Conservation (phyloP, 2,113 vertebrate genomes). For the Dicaeum eximium region DNA sequence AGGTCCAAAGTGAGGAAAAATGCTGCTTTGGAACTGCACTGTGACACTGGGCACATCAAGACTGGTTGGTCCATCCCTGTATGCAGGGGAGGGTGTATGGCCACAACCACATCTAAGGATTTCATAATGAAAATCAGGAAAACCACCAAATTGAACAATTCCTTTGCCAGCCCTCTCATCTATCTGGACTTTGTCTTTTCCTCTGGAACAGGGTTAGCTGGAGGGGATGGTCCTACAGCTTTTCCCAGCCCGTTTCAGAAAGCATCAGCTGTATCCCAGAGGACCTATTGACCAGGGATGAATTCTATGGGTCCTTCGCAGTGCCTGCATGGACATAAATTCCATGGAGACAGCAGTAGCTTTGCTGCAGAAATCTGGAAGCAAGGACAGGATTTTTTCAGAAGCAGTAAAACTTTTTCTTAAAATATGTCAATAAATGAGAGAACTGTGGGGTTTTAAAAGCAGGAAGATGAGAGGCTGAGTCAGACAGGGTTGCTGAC, state of each 20-base stretch:
- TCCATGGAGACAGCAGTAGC: not conserved
- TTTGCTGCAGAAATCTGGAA: not conserved
- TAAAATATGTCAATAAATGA: not conserved
- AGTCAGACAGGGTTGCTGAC: conserved; percentile 29
- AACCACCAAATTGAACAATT: not conserved
- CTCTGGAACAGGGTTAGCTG: not conserved
- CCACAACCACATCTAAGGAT: not conserved
- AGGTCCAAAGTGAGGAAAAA: not conserved
- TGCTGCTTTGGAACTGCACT: fast-evolving
- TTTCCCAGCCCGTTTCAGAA: not conserved
- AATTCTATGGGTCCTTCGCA: not conserved
- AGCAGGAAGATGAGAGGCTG: conserved; percentile 22
- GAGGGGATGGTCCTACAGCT: not conserved
- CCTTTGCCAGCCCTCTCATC: not conserved
- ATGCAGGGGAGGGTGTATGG: not conserved
- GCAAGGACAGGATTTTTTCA: not conserved
- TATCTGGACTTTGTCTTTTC: not conserved
- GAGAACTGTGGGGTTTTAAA: not conserved
- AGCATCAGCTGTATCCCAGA: not conserved
- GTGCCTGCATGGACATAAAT: not conserved
- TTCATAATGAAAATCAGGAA: not conserved
- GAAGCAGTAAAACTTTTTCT: not conserved
- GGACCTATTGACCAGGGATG: not conserved
- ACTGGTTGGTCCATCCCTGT: not conserved
- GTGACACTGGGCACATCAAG: fast-evolving